Evolutionary conservation across 2,797 vertebrate species (phyloP).

Genomic region (Liparis tanakae): DNA sequence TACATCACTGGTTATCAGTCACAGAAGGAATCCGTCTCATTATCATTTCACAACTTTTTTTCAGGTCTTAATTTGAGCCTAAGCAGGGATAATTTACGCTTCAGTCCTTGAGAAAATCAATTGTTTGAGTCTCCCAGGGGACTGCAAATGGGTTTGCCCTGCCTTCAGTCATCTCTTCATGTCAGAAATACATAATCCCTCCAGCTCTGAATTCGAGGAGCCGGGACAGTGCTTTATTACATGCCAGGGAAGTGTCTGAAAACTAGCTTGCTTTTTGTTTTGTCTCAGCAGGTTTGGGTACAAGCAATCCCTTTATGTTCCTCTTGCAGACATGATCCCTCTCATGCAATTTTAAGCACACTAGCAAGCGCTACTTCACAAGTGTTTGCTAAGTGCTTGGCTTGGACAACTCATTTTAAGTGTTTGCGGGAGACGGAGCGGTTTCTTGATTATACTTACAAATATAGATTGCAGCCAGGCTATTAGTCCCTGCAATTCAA

Average conservation of each 20-base stretch:
- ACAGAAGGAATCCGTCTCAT: slow-evolving; percentile 31
- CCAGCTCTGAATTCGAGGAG: slow-evolving; percentile 58
- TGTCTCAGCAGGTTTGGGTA: slow-evolving; percentile 71
- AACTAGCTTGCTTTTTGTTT: slow-evolving; percentile 60
- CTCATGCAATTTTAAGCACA: slow-evolving; percentile 63
- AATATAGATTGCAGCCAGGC: background rate
- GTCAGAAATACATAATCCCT: slow-evolving; percentile 72
- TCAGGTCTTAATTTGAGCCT: slow-evolving; percentile 48
- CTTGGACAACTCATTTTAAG: slow-evolving; percentile 40
- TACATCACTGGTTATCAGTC: slow-evolving; percentile 32
- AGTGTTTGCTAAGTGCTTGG: slow-evolving; percentile 42
- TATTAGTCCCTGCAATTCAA: background rate
- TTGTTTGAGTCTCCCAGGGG: slow-evolving; percentile 52
- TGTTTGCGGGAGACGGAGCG: slow-evolving; percentile 13
- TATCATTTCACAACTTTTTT: slow-evolving; percentile 51
- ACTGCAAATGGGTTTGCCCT: slow-evolving; percentile 50
- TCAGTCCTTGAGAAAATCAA: slow-evolving; percentile 72
- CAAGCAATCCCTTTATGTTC: slow-evolving; percentile 57
- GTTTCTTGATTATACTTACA: slow-evolving; percentile 15
- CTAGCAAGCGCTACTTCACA: slow-evolving; percentile 36
- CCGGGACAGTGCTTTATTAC: slow-evolving; percentile 69
- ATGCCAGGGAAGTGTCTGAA: slow-evolving; percentile 67
- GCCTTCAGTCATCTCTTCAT: slow-evolving; percentile 65
- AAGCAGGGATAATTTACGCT: slow-evolving; percentile 65
- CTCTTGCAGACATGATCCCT: slow-evolving; percentile 48